phyloP scores from a whole-genome alignment of 2,888 invertebrate species.

The Drosophila incognita region DNA sequence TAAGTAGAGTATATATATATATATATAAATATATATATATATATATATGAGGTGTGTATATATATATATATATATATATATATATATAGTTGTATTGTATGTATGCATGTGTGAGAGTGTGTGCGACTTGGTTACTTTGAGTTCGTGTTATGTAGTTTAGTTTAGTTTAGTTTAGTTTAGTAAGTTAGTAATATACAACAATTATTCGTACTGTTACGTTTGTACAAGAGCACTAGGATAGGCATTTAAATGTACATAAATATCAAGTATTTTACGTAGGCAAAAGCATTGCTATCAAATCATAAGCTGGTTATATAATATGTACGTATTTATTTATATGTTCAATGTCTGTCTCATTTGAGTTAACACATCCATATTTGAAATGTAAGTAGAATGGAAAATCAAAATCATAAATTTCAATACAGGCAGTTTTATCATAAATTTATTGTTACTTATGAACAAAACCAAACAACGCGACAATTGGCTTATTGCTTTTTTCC shows the following conservation, averaged over 20 bases:
- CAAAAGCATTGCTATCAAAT: constrained; percentile 58
- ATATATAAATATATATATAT: constrained; percentile 6
- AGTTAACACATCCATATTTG: constrained; percentile 39
- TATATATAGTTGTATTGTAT: constrained; percentile 10
- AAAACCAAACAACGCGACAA: constrained; percentile 36
- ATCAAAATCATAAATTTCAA: constrained; percentile 29
- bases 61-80: constrained; percentile 3
- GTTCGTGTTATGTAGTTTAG: constrained; percentile 15
- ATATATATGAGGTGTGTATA: constrained; percentile 1
- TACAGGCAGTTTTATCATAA: constrained; percentile 40
- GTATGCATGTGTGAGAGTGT: constrained; percentile 22
- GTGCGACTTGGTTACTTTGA: constrained; percentile 4
- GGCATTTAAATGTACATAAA: constrained; percentile 41
- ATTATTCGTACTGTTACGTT: constrained; percentile 49
- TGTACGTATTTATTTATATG: constrained; percentile 10
- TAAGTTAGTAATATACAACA: constrained; percentile 58
- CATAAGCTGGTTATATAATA: constrained; percentile 37
- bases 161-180: constrained; percentile 22
- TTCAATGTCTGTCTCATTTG: constrained; percentile 31
- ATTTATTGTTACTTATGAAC: constrained; percentile 19
- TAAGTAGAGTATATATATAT: background rate
- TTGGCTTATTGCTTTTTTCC: background rate
- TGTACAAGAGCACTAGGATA: constrained; percentile 59
- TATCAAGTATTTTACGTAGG: constrained; percentile 53
- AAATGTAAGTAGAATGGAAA: constrained; percentile 3